Evolutionary conservation across 2,888 invertebrate genomes (phyloP).

Genomic region (Drosophila trichaetosa): DNA sequence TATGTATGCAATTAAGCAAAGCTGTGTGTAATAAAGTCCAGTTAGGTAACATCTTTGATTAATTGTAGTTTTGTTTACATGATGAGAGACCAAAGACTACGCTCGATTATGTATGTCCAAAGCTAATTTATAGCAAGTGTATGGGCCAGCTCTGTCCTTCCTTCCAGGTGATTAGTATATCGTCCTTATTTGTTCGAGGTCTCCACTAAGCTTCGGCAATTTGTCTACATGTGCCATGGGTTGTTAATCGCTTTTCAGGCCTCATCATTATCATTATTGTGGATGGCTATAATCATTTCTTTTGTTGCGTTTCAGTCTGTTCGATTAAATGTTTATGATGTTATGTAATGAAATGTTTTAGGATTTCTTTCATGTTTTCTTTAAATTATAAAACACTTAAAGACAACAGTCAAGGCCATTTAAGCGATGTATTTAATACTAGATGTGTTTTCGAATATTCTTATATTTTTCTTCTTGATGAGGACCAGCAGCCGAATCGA

Average conservation of each 20-base stretch:
- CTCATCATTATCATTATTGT: constrained; percentile 32
- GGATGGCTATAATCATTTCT: constrained; percentile 1
- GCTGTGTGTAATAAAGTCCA: constrained; percentile 74
- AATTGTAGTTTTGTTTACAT: constrained; percentile 80
- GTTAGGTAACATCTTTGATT: constrained; percentile 77
- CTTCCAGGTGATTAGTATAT: constrained; percentile 42
- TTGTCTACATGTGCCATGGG: constrained; percentile 49
- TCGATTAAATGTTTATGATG: not conserved
- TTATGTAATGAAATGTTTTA: not conserved
- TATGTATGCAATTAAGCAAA: constrained; percentile 79
- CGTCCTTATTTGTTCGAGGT: constrained; percentile 27
- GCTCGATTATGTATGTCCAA: not conserved
- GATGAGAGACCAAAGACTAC: constrained; percentile 39
- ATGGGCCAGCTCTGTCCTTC: constrained; percentile 1
- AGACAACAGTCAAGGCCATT: not conserved
- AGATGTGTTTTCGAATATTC: not conserved
- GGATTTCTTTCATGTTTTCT: not conserved
- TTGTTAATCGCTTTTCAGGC: constrained; percentile 54
- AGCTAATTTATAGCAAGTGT: constrained; percentile 37
- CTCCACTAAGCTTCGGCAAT: constrained; percentile 50
- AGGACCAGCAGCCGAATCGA: not conserved
- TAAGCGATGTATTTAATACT: not conserved
- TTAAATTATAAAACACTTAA: not conserved
- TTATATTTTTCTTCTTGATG: not conserved
- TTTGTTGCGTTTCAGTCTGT: not conserved